These are phyloP conservation scores for Cetoscarus ocellatus DNA, from an alignment of 2,797 vertebrate genomes.

Conservation along the genomic window DNA sequence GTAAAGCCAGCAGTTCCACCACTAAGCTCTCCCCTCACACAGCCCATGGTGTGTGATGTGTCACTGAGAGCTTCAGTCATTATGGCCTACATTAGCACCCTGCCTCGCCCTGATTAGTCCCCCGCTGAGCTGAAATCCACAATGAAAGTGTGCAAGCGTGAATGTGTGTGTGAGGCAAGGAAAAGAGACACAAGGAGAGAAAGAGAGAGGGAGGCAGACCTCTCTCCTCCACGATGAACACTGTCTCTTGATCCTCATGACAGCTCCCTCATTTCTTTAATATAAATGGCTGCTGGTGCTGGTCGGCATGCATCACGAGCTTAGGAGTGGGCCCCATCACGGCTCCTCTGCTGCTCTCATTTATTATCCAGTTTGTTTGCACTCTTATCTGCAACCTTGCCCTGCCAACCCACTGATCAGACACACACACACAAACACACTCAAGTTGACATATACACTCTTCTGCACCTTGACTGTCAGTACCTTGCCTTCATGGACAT, in stretches of 20 bases:
- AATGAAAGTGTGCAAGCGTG: slow-evolving; percentile 40
- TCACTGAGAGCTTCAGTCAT: slow-evolving; percentile 78
- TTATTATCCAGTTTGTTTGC: slow-evolving; percentile 97
- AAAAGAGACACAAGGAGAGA: slow-evolving; percentile 17
- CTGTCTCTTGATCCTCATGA: slow-evolving; percentile 86
- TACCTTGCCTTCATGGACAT: slow-evolving; percentile 53
- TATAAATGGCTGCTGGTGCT: slow-evolving; percentile 92
- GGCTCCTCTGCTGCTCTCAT: slow-evolving; percentile 89
- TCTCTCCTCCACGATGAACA: slow-evolving; percentile 65
- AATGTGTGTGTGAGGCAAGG: slow-evolving; percentile 12
- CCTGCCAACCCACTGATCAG: slow-evolving; percentile 94
- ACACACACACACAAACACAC: slow-evolving; percentile 79
- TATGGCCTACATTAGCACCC: slow-evolving; percentile 85
- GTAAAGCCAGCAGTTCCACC: slow-evolving; percentile 47
- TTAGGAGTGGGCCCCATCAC: slow-evolving; percentile 88
- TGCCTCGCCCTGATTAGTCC: slow-evolving; percentile 83
- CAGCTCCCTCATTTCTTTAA: slow-evolving; percentile 91
- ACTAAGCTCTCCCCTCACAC: slow-evolving; percentile 47
- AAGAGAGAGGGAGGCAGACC: slow-evolving; percentile 33
- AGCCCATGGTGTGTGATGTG: slow-evolving; percentile 66
- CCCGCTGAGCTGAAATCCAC: slow-evolving; percentile 75
- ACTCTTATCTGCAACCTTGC: slow-evolving; percentile 97
- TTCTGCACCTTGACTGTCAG: slow-evolving; percentile 82
- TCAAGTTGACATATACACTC: slow-evolving; percentile 39
- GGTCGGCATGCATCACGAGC: slow-evolving; percentile 93